These are phyloP conservation scores for Diceros bicornis DNA, from an alignment of 2,797 vertebrate genomes.

Conservation along the genomic window DNA sequence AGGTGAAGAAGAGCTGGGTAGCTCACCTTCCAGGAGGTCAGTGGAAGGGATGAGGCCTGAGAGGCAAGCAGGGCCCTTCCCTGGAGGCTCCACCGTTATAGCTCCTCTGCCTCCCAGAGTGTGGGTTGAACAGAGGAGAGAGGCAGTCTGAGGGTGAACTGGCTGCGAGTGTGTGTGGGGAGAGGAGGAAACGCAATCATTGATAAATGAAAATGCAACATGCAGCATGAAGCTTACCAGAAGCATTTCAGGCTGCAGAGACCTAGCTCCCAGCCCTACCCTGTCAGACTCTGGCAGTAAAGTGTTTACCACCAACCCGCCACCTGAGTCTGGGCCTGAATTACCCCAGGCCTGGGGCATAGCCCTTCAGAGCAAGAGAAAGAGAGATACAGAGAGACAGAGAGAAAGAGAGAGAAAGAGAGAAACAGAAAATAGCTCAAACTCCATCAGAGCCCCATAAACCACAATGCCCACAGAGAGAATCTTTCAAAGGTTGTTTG, in stretches of 20 bases:
- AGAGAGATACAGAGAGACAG: not conserved
- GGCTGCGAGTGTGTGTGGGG: not conserved
- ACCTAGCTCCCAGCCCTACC: not conserved
- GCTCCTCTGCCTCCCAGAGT: not conserved
- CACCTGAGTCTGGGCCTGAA: not conserved
- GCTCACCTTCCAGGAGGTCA: not conserved
- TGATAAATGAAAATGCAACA: not conserved
- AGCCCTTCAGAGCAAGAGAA: slow-evolving; percentile 2
- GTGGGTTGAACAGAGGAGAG: not conserved
- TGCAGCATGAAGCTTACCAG: not conserved
- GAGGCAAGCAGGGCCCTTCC: not conserved
- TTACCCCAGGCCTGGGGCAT: not conserved
- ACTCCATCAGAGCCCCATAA: slow-evolving; percentile 41
- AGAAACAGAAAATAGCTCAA: slow-evolving; percentile 11
- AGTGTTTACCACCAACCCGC: slow-evolving; percentile 32
- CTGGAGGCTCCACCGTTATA: not conserved
- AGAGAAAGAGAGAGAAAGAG: not conserved
- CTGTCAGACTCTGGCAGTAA: not conserved
- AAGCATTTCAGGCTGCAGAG: not conserved
- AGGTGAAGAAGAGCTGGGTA: not conserved
- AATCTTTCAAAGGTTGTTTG: slow-evolving; percentile 65
- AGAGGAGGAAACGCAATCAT: not conserved
- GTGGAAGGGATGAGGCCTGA: not conserved
- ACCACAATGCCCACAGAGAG: slow-evolving; percentile 4
- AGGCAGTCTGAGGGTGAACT: not conserved